Evolutionary conservation across 2,797 vertebrate species (phyloP), one percentile per base, ranked within the genome.

Genomic region (Typhlichthys eigenmanni): DNA sequence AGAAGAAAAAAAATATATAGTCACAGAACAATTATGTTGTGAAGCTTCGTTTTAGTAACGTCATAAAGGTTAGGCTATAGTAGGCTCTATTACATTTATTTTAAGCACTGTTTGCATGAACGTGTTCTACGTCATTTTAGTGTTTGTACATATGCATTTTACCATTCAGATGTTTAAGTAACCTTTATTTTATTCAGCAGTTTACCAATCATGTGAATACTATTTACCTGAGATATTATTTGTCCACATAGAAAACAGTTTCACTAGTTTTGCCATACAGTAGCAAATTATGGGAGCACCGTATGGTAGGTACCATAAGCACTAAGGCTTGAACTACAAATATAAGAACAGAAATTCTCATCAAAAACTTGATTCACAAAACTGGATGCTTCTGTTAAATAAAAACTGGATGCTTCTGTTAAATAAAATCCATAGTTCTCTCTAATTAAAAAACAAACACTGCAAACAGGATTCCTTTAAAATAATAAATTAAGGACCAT

Each of bases 151-250:
- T 38, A 38, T 2, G 8, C 34, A 38, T 38, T 7, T 38, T 38
- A 9, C 34, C 34, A 38, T 38, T 38, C 34, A 38, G 8, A 38
- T 84, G 86, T 87, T 68, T 68, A 29, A 71, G 79, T 83, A 74
- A 88, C 83, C 79, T 87, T 85, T 16, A 83, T 84, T 90, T 79
- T 58, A 84, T 72, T 76, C 60, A 78, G 71, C 64, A 69, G 70
- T 73, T 85, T 87, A 74, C 82, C 81, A 81, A 61, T 78, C 68
- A 85, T 82, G 71, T 85, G 82, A 84, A 74, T 79, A 71, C 76
- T 76, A 79, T 69, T 66, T 81, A 88, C 86, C 85, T 87, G 86
- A 89, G 87, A 81, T 76, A 84, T 47, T 16, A 48, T 85, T 82
- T 84, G 68, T 75, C 84, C 79, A 86, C 86, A 86, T 83, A 79